A percentile compares a stretch with the other conserved stretches of the same genome.
These are phyloP conservation scores for Cirrhinus mrigala DNA, from an alignment of 2,797 vertebrate genomes.

Conservation along the genomic window DNA sequence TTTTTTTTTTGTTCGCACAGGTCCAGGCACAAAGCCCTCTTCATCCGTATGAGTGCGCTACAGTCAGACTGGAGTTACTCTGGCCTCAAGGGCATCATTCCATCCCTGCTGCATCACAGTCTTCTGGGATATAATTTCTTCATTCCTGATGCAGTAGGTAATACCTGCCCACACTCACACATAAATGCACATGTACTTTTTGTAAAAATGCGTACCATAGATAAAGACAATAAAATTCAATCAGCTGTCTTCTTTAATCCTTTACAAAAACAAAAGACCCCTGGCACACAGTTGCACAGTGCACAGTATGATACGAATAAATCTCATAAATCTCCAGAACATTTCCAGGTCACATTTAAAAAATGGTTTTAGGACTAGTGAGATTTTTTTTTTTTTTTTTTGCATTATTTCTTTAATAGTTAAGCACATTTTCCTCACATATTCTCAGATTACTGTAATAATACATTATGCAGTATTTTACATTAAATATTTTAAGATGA, in stretches of 20 bases:
- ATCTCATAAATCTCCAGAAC: neutral
- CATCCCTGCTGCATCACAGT: constrained; percentile 89
- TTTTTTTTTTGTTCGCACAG: constrained; percentile 68
- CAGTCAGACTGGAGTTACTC: constrained; percentile 85
- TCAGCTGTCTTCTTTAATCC: neutral
- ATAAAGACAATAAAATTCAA: neutral
- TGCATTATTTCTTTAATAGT: no score
- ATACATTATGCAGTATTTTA: no score
- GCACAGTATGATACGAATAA: neutral
- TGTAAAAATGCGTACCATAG: neutral
- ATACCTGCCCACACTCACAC: constrained; percentile 63
- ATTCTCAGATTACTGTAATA: no score
- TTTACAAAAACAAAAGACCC: neutral
- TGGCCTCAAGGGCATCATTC: constrained; percentile 89
- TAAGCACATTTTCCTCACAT: no score
- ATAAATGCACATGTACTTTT: neutral
- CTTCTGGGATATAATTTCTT: constrained; percentile 94
- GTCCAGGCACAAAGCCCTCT: constrained; percentile 85
- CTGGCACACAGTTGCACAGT: neutral
- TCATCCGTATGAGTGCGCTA: constrained; percentile 84
- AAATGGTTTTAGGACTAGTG: no score
- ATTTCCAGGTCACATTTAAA: neutral
- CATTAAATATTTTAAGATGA: no score
- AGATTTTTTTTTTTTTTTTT: no score
- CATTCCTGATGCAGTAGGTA: constrained; percentile 93